Evolutionary conservation across 2,888 invertebrate species (phyloP).

Genomic region (Atrina japonica): DNA sequence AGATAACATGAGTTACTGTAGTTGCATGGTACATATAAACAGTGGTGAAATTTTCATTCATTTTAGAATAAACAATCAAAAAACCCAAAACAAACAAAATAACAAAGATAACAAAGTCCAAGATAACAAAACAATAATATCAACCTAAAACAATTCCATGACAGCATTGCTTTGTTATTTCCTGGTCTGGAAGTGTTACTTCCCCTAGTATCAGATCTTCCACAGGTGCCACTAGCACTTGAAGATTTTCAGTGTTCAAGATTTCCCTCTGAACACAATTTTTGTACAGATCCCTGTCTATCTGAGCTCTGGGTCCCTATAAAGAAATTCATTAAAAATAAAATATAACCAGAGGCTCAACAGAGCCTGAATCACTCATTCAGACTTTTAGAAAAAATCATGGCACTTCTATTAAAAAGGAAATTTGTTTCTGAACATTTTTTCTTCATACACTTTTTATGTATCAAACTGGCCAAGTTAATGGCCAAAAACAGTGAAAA

Average conservation of each 20-base stretch:
- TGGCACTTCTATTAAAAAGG: no score
- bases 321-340: slow-evolving; percentile 10
- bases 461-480: no score
- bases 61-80: no score
- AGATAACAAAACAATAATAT: slow-evolving; percentile 29
- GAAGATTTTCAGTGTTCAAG: slow-evolving; percentile 85
- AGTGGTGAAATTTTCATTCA: no score
- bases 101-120: background rate
- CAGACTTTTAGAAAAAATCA: no score
- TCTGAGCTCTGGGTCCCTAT: slow-evolving; percentile 90
- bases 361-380: background rate
- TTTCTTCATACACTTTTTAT: no score
- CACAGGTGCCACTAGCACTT: slow-evolving; percentile 87
- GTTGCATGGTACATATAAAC: no score
- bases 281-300: slow-evolving; percentile 91
- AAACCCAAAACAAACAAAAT: background rate
- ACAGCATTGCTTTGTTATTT: slow-evolving; percentile 61
- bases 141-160: slow-evolving; percentile 74
- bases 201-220: slow-evolving; percentile 88
- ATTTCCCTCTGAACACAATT: slow-evolving; percentile 88
- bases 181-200: slow-evolving; percentile 35
- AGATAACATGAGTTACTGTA: no score
- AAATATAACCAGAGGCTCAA: no score
- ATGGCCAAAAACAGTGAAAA: no score
- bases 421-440: no score